These are phyloP conservation scores for Corythoichthys haematopterus DNA, from an alignment of 2,113 vertebrate species.

Conservation along the genomic window DNA sequence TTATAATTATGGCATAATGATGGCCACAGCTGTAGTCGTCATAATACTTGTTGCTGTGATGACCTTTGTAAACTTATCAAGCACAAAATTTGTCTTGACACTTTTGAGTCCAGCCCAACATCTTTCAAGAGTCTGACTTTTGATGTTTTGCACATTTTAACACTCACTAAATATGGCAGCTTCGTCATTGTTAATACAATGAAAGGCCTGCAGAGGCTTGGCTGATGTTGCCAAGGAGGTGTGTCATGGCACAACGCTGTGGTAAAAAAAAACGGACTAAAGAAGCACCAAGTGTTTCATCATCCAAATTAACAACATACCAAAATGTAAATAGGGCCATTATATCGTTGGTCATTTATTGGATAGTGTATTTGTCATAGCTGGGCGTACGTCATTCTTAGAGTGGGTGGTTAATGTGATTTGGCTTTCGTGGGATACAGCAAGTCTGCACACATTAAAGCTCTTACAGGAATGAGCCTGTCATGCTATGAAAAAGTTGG, in stretches of 20 bases:
- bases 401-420: background rate
- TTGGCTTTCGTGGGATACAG: background rate
- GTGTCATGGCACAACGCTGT: background rate
- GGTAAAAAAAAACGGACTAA: background rate
- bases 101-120: too few relatives aligned
- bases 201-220: background rate
- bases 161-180: background rate
- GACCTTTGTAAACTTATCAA: too few relatives aligned
- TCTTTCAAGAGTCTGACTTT: too few relatives aligned
- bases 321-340: background rate
- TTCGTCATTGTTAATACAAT: background rate
- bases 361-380: background rate
- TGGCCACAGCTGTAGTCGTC: too few relatives aligned
- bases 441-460: conserved; percentile 17
- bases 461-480: conserved; percentile 11
- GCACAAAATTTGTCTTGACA: too few relatives aligned
- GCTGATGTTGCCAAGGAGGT: background rate
- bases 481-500: background rate
- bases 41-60: too few relatives aligned
- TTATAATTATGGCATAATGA: too few relatives aligned
- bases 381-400: background rate
- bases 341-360: background rate
- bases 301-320: background rate
- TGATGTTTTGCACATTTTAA: background rate
- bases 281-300: too few relatives aligned